Conservation (phyloP, 2,888 invertebrate genomes). For the Lypha dubia region DNA sequence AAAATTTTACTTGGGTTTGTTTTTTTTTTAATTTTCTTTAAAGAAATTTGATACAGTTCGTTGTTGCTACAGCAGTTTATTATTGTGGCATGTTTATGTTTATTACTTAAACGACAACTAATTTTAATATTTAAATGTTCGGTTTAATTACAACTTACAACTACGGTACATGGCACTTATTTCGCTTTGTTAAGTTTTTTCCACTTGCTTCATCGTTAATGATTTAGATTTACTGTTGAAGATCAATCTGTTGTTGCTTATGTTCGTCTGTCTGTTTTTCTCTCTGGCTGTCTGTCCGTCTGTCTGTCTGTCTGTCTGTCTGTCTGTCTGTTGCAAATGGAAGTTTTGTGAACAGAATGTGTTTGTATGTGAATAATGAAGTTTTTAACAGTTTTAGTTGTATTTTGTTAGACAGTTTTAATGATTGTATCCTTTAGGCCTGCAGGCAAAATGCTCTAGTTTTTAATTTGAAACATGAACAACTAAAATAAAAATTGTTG, state of each 20-base stretch:
- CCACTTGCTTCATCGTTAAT: constrained; percentile 43
- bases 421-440: constrained; percentile 60
- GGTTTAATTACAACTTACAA: constrained; percentile 72
- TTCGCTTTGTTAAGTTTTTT: constrained; percentile 24
- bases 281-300: too few relatives aligned
- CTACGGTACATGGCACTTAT: constrained; percentile 66
- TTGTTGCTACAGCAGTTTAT: constrained; percentile 33
- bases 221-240: neutral
- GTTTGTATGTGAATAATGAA: neutral
- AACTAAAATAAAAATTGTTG: constrained; percentile 4
- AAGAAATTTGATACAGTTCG: constrained; percentile 47
- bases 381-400: constrained; percentile 60
- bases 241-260: constrained; percentile 19
- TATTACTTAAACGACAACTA: constrained; percentile 67
- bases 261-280: too few relatives aligned
- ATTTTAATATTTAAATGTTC: constrained; percentile 73
- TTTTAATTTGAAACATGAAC: constrained; percentile 46
- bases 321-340: neutral
- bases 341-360: neutral
- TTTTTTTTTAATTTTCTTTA: neutral
- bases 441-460: constrained; percentile 43
- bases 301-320: too few relatives aligned
- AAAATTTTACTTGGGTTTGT: neutral
- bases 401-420: constrained; percentile 45
- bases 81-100: constrained; percentile 53